phyloP scores from a whole-genome alignment of 2,888 invertebrate genomes.

The Archips crataeganus region DNA sequence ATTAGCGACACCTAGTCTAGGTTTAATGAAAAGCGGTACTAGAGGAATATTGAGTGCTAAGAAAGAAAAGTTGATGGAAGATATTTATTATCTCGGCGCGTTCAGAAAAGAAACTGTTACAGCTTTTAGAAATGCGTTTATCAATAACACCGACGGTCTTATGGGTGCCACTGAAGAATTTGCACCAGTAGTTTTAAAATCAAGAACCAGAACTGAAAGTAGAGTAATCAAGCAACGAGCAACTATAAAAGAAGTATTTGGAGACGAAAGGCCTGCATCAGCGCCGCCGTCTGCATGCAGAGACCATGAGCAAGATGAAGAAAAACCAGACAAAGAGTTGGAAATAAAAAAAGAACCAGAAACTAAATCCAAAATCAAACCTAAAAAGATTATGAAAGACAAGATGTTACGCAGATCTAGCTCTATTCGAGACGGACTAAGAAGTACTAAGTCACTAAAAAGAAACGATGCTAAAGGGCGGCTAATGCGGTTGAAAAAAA shows the following conservation, averaged over 20 bases:
- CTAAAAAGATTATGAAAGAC: slow-evolving; percentile 76
- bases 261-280: slow-evolving; percentile 92
- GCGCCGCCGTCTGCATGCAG: slow-evolving; percentile 90
- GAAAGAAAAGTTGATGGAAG: slow-evolving; percentile 83
- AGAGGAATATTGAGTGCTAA: slow-evolving; percentile 74
- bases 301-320: slow-evolving; percentile 70
- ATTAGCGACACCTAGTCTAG: slow-evolving; percentile 88
- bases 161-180: slow-evolving; percentile 87
- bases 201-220: slow-evolving; percentile 91
- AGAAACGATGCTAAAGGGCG: slow-evolving; percentile 78
- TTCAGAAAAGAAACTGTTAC: slow-evolving; percentile 90
- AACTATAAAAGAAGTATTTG: slow-evolving; percentile 93
- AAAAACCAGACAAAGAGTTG: slow-evolving; percentile 59
- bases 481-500: slow-evolving; percentile 76
- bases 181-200: slow-evolving; percentile 89
- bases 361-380: slow-evolving; percentile 71
- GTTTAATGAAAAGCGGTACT: slow-evolving; percentile 70
- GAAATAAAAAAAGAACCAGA: slow-evolving; percentile 69
- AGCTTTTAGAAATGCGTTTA: slow-evolving; percentile 88
- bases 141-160: slow-evolving; percentile 86
- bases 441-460: slow-evolving; percentile 79
- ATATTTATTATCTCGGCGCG: slow-evolving; percentile 87
- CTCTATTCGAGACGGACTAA: slow-evolving; percentile 79
- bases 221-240: slow-evolving; percentile 90
- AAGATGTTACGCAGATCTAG: slow-evolving; percentile 73